Evolutionary conservation across 2,888 invertebrate genomes (phyloP).

Genomic region (Odontocolon sp.): DNA sequence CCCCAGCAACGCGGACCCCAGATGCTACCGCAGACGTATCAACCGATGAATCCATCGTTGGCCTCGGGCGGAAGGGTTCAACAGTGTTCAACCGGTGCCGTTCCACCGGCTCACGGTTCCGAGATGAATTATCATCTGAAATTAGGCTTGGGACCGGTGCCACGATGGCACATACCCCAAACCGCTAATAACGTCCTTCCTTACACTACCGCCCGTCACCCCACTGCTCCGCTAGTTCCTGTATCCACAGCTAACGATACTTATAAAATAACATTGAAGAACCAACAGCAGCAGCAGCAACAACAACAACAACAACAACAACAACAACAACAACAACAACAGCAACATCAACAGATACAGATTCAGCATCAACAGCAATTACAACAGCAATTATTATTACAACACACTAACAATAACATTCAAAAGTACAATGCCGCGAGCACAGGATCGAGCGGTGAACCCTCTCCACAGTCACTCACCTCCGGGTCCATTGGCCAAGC

Average conservation of each 20-base stretch:
- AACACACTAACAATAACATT: constrained; percentile 60
- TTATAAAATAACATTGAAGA: constrained; percentile 87
- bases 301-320: constrained; percentile 64
- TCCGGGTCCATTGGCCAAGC: constrained; percentile 73
- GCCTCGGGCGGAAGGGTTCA: constrained; percentile 73
- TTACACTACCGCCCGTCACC: constrained; percentile 62
- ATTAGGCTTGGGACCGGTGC: constrained; percentile 77
- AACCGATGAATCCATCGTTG: constrained; percentile 69
- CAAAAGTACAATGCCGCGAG: constrained; percentile 42
- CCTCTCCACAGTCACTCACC: constrained; percentile 64
- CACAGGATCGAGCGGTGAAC: constrained; percentile 42
- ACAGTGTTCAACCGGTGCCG: constrained; percentile 56
- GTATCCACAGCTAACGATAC: constrained; percentile 80
- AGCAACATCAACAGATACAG: constrained; percentile 76
- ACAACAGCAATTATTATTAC: constrained; percentile 68
- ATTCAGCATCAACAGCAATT: constrained; percentile 70
- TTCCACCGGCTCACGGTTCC: constrained; percentile 43
- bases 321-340: constrained; percentile 76
- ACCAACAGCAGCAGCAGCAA: constrained; percentile 71
- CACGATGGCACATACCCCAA: constrained; percentile 90
- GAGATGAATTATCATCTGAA: constrained; percentile 69
- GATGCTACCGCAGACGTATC: constrained; percentile 74
- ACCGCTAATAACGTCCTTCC: constrained; percentile 77
- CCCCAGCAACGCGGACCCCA: constrained; percentile 68
- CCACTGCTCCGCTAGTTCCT: constrained; percentile 66